A percentile compares a stretch with the other conserved stretches of the same genome.
Conservation (phyloP, 2,113 vertebrate species). For the Engystomops pustulosus region DNA sequence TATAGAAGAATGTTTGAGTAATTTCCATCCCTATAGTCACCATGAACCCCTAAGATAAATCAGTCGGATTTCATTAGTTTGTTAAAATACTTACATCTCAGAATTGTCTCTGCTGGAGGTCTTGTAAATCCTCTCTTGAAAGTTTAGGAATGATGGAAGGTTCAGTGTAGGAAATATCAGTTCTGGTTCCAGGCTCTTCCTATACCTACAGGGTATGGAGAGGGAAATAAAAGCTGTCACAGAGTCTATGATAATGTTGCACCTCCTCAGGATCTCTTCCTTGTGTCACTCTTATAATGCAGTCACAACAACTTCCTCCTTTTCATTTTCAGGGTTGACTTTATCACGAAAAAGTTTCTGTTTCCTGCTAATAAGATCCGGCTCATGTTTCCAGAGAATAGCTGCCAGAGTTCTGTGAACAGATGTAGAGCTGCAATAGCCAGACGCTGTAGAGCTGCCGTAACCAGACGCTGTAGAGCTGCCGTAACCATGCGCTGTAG, state of each 20-base stretch:
- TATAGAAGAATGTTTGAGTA: not conserved
- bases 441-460: not conserved
- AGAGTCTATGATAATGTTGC: no score
- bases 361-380: constrained; percentile 29
- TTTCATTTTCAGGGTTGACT: not conserved
- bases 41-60: not conserved
- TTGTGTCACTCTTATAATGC: not conserved
- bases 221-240: not conserved
- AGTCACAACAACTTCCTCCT: constrained; percentile 8
- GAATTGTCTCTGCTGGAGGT: not conserved
- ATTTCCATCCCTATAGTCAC: no score
- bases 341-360: constrained; percentile 5
- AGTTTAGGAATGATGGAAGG: not conserved
- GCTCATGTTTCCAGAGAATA: constrained; percentile 10
- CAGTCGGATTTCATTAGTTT: not conserved
- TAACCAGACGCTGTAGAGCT: no score
- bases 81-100: not conserved
- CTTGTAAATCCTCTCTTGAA: not conserved
- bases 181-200: not conserved
- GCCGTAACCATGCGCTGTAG: no score
- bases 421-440: not conserved
- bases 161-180: no score
- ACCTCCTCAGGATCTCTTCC: not conserved
- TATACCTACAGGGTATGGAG: not conserved
- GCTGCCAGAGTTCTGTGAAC: not conserved